Percentiles rank a stretch among this genome's conserved stretches.
These are phyloP conservation scores for Holothuria leucospilota DNA, from an alignment of 53 echinoderm and acorn worm genomes.

Conservation along the genomic window DNA sequence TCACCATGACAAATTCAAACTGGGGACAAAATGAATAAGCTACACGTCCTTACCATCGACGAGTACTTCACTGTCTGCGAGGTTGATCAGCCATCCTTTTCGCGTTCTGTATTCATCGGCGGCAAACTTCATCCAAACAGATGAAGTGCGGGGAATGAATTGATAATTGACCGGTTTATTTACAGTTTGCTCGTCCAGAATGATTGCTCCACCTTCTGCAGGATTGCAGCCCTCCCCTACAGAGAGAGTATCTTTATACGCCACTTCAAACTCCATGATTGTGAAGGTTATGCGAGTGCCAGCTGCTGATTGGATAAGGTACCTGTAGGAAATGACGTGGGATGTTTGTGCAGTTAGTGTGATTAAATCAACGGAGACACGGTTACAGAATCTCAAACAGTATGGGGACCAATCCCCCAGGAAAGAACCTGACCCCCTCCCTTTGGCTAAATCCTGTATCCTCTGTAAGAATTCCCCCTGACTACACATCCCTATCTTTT, in stretches of 20 bases:
- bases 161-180: slow-evolving; percentile 50
- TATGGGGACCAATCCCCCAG: too few relatives aligned
- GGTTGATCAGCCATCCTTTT: slow-evolving; percentile 74
- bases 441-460: too few relatives aligned
- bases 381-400: too few relatives aligned
- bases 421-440: too few relatives aligned
- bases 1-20: too few relatives aligned
- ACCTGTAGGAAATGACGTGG: background rate
- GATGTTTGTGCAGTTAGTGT: background rate
- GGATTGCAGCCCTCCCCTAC: slow-evolving; percentile 73
- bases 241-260: slow-evolving; percentile 61
- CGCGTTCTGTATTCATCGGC: slow-evolving; percentile 60
- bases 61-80: slow-evolving; percentile 59
- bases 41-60: slow-evolving; percentile 1
- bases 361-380: too few relatives aligned
- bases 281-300: slow-evolving; percentile 14
- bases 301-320: slow-evolving; percentile 30
- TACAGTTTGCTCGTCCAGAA: slow-evolving; percentile 75
- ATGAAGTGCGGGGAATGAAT: slow-evolving; percentile 69
- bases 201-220: slow-evolving; percentile 49
- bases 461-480: too few relatives aligned
- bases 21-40: background rate
- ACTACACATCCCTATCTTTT: too few relatives aligned
- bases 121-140: slow-evolving; percentile 77
- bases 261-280: slow-evolving; percentile 4